Conservation (phyloP, 2,888 invertebrate species). For the Selenia dentaria region DNA sequence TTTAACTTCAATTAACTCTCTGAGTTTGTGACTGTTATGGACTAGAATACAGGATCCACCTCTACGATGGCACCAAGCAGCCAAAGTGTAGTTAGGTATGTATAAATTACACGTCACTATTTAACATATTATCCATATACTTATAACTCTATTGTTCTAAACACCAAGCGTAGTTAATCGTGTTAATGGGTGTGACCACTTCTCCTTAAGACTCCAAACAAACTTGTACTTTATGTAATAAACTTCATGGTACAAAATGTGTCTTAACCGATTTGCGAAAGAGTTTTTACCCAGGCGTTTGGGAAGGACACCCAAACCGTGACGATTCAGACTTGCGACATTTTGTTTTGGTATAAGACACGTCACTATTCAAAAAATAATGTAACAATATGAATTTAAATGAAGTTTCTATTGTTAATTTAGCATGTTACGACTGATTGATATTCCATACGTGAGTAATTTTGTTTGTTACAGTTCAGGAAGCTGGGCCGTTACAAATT, state of each 20-base stretch:
- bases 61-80: too few relatives aligned
- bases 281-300: slow-evolving; percentile 51
- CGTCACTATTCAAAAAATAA: slow-evolving; percentile 9
- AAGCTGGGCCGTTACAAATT: background rate
- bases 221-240: slow-evolving; percentile 37
- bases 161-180: slow-evolving; percentile 66
- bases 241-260: slow-evolving; percentile 41
- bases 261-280: slow-evolving; percentile 47
- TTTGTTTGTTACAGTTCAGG: slow-evolving; percentile 2
- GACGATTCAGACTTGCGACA: slow-evolving; percentile 57
- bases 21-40: too few relatives aligned
- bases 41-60: too few relatives aligned
- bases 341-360: slow-evolving; percentile 36
- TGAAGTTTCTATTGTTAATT: slow-evolving; percentile 16
- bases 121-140: slow-evolving; percentile 40
- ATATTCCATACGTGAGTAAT: background rate
- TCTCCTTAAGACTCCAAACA: slow-evolving; percentile 18
- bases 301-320: slow-evolving; percentile 66
- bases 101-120: too few relatives aligned
- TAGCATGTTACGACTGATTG: slow-evolving; percentile 8
- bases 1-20: too few relatives aligned
- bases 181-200: slow-evolving; percentile 61
- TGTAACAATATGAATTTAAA: slow-evolving; percentile 17
- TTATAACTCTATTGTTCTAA: slow-evolving; percentile 53
- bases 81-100: too few relatives aligned